Evolutionary conservation across 2,888 invertebrate species (phyloP), one percentile per base, ranked within the genome.

Genomic region (Pardosa pseudoannulata): DNA sequence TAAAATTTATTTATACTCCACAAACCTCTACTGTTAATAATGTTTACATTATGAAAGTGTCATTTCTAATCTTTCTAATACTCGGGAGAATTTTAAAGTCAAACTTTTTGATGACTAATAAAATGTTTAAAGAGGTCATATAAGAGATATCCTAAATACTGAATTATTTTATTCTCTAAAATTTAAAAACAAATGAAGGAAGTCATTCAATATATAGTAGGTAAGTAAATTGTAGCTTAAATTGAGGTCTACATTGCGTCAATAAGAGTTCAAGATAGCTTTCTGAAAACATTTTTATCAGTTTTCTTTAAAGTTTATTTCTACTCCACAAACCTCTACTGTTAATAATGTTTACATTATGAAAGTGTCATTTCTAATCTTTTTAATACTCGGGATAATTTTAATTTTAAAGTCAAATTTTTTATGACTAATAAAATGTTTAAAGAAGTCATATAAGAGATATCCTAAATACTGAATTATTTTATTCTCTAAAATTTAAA

Each of bases 161-260:
- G n/a, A n/a, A n/a, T n/a, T n/a, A n/a, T n/a, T n/a, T n/a, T n/a
- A n/a, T n/a, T n/a, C n/a, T n/a, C n/a, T n/a, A n/a, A n/a, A n/a
- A n/a, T n/a, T n/a, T n/a, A n/a, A n/a, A n/a, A n/a, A n/a, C n/a
- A n/a, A n/a, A n/a, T n/a, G n/a, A n/a, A n/a, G n/a, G n/a, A n/a
- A n/a, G n/a, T n/a, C n/a, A n/a, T n/a, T n/a, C n/a, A n/a, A n/a
- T n/a, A n/a, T n/a, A n/a, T n/a, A n/a, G n/a, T n/a, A n/a, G n/a
- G n/a, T n/a, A n/a, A n/a, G n/a, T n/a, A n/a, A n/a, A n/a, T n/a
- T n/a, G n/a, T n/a, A n/a, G n/a, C n/a, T n/a, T n/a, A n/a, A n/a
- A n/a, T 56, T 56, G 56, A 56, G 56, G 56, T 56, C 56, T 56
- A 56, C 56, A 56, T 56, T 56, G 56, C 23, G 56, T 56, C 56